A percentile compares a stretch with the other conserved stretches of the same genome.
Conservation (phyloP, 2,113 vertebrate species). For the Ploceus nigricollis region DNA sequence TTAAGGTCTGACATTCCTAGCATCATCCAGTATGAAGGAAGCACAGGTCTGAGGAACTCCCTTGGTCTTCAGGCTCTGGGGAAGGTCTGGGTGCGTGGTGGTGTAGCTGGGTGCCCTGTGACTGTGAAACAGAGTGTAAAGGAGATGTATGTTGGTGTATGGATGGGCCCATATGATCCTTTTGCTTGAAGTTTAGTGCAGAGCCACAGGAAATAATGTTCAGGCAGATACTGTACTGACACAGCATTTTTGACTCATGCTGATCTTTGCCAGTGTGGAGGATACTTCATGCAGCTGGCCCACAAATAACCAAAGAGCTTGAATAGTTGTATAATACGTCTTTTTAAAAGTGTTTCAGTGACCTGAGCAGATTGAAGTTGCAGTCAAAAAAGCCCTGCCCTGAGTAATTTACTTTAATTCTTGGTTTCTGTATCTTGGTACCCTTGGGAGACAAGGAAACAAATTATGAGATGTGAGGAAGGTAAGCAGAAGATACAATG, state of each 20-base stretch:
- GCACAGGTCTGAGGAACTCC: neutral
- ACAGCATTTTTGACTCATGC: neutral
- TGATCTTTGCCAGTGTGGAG: neutral
- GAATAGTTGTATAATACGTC: neutral
- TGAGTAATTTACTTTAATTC: neutral
- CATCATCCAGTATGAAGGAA: rapidly evolving
- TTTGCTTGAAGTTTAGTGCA: neutral
- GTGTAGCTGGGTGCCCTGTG: neutral
- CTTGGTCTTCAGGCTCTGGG: neutral
- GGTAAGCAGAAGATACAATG: neutral
- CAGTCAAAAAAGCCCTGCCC: neutral
- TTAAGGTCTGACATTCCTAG: neutral
- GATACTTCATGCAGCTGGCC: neutral
- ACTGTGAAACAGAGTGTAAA: rapidly evolving
- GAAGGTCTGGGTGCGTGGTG: neutral
- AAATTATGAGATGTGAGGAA: neutral
- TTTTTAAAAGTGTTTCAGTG: neutral
- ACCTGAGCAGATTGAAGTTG: neutral
- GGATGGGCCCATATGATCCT: neutral
- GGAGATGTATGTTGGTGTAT: neutral
- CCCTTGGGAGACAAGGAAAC: neutral
- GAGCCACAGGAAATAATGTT: neutral
- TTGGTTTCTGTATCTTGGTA: neutral
- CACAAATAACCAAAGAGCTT: neutral
- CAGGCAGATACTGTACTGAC: neutral